Percentiles rank a stretch among this genome's conserved stretches.
Conservation (phyloP, 2,113 vertebrate species). For the Ceratotherium simum region DNA sequence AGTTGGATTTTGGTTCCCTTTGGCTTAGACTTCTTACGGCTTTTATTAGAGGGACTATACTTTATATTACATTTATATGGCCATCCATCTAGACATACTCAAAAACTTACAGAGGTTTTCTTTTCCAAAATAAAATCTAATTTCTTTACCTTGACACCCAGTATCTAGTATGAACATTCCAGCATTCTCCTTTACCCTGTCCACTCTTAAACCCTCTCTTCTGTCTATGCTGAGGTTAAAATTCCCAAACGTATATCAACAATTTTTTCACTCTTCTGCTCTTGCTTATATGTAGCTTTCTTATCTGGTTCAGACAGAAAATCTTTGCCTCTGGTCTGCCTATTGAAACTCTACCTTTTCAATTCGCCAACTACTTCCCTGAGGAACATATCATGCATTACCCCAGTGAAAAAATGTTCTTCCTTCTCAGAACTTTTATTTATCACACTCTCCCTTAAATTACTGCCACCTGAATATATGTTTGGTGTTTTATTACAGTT, state of each 20-base stretch:
- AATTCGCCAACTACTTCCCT: neutral
- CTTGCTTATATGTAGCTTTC: neutral
- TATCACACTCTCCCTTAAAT: neutral
- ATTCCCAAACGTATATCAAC: neutral
- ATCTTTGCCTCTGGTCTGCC: neutral
- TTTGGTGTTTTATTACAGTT: neutral
- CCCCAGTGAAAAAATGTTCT: neutral
- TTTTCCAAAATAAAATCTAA: neutral
- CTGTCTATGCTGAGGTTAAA: neutral
- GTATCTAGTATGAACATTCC: neutral
- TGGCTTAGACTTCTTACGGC: neutral
- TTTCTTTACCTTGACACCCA: neutral
- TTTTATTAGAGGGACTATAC: neutral
- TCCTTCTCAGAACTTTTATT: neutral
- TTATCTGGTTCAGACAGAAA: neutral
- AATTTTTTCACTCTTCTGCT: neutral
- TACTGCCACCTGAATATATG: neutral
- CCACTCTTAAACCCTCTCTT: neutral
- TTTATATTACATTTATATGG: neutral
- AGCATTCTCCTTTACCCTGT: neutral
- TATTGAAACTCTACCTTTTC: neutral
- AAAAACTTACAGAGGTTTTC: neutral
- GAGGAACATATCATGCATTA: neutral
- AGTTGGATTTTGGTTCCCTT: neutral
- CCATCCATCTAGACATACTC: neutral